These are phyloP conservation scores for Choristoneura rosaceana DNA, from an alignment of 2,888 invertebrate genomes.

Conservation along the genomic window DNA sequence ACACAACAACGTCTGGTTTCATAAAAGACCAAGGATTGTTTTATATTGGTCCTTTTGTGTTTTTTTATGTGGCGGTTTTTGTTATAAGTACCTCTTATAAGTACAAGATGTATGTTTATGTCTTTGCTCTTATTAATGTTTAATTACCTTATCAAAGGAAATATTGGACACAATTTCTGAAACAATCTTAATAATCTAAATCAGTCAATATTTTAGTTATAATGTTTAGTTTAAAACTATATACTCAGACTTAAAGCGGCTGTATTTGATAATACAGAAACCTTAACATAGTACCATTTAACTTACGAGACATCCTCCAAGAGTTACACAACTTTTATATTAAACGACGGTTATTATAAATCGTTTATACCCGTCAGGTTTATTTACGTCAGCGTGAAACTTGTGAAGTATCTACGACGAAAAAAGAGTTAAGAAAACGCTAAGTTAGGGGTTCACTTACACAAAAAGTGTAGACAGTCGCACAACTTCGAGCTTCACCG, in stretches of 20 bases:
- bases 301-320: neutral
- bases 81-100: neutral
- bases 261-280: neutral
- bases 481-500: conserved; percentile 67
- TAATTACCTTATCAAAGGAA: too few relatives aligned
- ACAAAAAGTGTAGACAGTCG: conserved; percentile 38
- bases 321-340: conserved; percentile 14
- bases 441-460: conserved; percentile 69
- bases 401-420: conserved; percentile 70
- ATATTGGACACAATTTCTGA: too few relatives aligned
- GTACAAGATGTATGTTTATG: too few relatives aligned
- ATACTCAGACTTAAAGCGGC: neutral
- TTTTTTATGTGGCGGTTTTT: neutral
- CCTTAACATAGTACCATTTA: conserved; percentile 2
- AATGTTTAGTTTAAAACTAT: neutral
- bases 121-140: too few relatives aligned
- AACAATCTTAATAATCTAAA: too few relatives aligned
- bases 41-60: conserved; percentile 7
- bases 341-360: conserved; percentile 35
- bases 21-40: conserved; percentile 11
- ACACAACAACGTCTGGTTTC: conserved; percentile 5
- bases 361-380: conserved; percentile 28
- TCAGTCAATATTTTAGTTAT: too few relatives aligned
- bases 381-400: conserved; percentile 74
- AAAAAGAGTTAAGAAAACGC: conserved; percentile 80